phyloP scores from a whole-genome alignment of 2,797 vertebrate species.

The Phylloscopus collybita region DNA sequence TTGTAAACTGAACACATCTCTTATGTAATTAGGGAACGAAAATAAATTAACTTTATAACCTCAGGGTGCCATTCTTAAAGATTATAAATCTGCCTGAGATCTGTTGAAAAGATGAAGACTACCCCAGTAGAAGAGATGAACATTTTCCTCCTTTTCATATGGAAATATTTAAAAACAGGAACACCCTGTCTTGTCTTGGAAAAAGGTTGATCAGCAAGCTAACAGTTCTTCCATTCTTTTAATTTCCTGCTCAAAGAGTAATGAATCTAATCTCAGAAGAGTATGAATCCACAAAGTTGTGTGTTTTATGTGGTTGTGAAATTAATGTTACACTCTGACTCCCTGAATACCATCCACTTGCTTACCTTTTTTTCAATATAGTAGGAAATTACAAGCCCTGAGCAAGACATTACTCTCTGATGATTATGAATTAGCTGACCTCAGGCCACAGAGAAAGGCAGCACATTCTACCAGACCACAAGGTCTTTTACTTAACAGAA shows the following conservation, averaged over 20 bases:
- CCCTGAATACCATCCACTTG: background rate
- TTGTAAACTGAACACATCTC: conserved; percentile 18
- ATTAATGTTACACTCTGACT: background rate
- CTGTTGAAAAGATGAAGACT: background rate
- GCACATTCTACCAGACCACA: background rate
- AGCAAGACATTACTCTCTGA: conserved; percentile 10
- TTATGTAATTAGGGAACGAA: background rate
- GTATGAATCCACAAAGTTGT: background rate
- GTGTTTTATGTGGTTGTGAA: background rate
- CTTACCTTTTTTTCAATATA: background rate
- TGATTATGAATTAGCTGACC: conserved; percentile 9
- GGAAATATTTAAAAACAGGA: conserved; percentile 4
- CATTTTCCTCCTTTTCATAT: background rate
- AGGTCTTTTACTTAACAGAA: background rate
- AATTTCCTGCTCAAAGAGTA: background rate
- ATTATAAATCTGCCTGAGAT: background rate
- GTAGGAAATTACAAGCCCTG: background rate
- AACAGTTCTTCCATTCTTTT: background rate
- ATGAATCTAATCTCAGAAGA: background rate
- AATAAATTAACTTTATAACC: conserved; percentile 50
- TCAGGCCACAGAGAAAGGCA: background rate
- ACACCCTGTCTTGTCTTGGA: background rate
- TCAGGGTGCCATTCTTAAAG: conserved; percentile 1
- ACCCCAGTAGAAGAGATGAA: background rate
- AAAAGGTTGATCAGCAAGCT: background rate